phyloP scores from a whole-genome alignment of 2,888 invertebrate genomes.

The Tethea ocularis region DNA sequence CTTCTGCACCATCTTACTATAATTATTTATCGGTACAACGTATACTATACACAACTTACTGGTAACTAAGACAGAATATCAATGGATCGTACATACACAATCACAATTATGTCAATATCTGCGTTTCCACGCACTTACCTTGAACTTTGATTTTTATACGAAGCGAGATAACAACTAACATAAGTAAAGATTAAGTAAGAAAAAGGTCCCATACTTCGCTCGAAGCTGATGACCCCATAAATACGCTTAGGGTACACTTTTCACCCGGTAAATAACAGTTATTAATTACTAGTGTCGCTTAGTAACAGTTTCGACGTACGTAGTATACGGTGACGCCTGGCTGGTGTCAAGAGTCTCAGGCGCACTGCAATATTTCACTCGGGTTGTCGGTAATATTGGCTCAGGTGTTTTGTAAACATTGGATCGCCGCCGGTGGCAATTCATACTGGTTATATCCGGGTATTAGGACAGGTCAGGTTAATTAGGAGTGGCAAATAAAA shows the following conservation, averaged over 20 bases:
- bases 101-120: not conserved
- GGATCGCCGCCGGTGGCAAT: conserved; percentile 29
- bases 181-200: conserved; percentile 9
- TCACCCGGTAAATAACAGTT: not conserved
- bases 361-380: conserved; percentile 34
- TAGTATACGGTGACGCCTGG: conserved; percentile 26
- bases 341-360: conserved; percentile 32
- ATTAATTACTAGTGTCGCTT: not conserved
- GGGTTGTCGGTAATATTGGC: conserved; percentile 36
- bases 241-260: conserved; percentile 42
- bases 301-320: conserved; percentile 4
- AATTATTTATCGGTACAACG: too few species aligned
- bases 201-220: conserved; percentile 49
- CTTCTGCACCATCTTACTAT: not conserved
- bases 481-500: conserved; percentile 37
- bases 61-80: not conserved
- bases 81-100: not conserved
- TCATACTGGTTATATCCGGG: conserved; percentile 41
- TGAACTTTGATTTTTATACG: not conserved
- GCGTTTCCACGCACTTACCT: not conserved
- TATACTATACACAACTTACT: conserved; percentile 5
- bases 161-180: not conserved
- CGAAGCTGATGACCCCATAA: conserved; percentile 64
- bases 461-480: conserved; percentile 30
- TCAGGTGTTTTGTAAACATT: conserved; percentile 59